A percentile compares a stretch with the other conserved stretches of the same genome.
Evolutionary conservation across 2,888 invertebrate species (phyloP).

Genomic region (Aphodius sticticus): DNA sequence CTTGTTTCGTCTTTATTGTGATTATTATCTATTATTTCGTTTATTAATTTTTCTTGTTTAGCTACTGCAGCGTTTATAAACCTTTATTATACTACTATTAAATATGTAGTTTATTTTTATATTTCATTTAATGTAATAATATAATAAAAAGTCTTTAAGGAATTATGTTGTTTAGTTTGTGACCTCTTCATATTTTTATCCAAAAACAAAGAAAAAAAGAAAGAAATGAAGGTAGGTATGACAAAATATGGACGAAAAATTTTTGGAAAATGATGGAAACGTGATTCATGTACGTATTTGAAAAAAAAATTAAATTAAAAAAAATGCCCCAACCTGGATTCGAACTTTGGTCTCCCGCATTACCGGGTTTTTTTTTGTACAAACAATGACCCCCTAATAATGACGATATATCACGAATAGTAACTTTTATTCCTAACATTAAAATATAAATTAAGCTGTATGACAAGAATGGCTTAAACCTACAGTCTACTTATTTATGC

Average conservation of each 20-base stretch:
- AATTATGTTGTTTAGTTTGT: slow-evolving; percentile 11
- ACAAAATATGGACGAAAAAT: too few species aligned
- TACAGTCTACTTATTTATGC: slow-evolving; percentile 5
- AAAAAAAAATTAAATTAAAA: too few species aligned
- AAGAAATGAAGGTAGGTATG: too few species aligned
- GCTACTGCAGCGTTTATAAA: slow-evolving; percentile 4
- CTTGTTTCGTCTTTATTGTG: slow-evolving; percentile 32
- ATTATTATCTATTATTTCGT: slow-evolving; percentile 16
- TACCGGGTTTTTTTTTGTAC: not conserved
- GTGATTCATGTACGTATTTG: not conserved
- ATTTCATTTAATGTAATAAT: slow-evolving; percentile 16
- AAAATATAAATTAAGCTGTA: not conserved
- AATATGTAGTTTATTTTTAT: slow-evolving; percentile 21
- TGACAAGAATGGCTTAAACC: not conserved
- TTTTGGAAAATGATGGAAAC: too few species aligned
- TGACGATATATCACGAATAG: not conserved
- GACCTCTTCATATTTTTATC: not conserved
- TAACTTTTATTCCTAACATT: not conserved
- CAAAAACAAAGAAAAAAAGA: not conserved
- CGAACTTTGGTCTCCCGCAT: not conserved
- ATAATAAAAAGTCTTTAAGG: slow-evolving; percentile 10
- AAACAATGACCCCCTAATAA: not conserved
- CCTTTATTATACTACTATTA: slow-evolving; percentile 7
- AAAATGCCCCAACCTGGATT: not conserved
- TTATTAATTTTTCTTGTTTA: slow-evolving; percentile 10